Conservation (phyloP, 2,888 invertebrate species). For the Horisme vitalbata region DNA sequence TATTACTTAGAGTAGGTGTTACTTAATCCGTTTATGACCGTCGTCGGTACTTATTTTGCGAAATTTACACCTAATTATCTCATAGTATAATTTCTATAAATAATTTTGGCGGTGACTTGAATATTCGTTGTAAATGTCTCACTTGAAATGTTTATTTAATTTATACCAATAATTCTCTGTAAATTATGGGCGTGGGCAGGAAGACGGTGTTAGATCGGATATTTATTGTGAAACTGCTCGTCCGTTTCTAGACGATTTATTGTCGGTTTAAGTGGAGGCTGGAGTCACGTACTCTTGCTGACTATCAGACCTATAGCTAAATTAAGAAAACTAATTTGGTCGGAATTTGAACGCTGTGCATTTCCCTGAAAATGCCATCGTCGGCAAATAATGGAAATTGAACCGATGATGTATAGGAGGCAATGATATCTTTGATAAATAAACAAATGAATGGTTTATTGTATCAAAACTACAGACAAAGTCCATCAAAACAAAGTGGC, state of each 20-base stretch:
- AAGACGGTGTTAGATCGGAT: conserved; percentile 76
- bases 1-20: conserved; percentile 37
- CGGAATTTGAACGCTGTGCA: conserved; percentile 20
- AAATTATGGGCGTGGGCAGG: conserved; percentile 77
- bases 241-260: conserved; percentile 72
- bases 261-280: conserved; percentile 43
- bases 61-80: conserved; percentile 51
- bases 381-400: conserved; percentile 16
- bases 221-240: conserved; percentile 73
- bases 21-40: conserved; percentile 21
- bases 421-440: neutral
- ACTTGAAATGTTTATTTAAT: conserved; percentile 79
- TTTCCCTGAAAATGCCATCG: conserved; percentile 11
- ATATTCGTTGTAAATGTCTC: conserved; percentile 70
- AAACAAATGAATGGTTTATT: neutral
- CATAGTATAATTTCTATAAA: conserved; percentile 42
- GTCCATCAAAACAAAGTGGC: no score
- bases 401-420: neutral
- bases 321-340: conserved; percentile 33
- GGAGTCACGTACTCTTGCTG: conserved; percentile 43
- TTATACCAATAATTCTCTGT: conserved; percentile 75
- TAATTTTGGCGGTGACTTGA: conserved; percentile 61
- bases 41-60: conserved; percentile 18
- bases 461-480: neutral
- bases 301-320: conserved; percentile 34